A percentile compares a stretch with the other conserved stretches of the same genome.
Conservation (phyloP, 2,888 invertebrate genomes). For the Hyposoter dolosus region DNA sequence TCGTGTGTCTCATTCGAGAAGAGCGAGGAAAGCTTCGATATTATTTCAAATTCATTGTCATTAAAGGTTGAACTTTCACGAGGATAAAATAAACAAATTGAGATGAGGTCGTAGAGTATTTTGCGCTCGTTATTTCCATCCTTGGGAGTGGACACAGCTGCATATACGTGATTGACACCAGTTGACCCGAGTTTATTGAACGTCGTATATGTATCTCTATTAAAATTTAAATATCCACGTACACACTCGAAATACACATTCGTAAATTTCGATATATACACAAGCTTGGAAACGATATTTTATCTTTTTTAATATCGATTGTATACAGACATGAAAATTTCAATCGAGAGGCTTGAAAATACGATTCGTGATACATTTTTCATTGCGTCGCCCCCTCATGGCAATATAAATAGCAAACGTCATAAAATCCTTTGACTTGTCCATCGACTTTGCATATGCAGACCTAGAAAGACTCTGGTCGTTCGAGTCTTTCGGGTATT, state of each 20-base stretch:
- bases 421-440: conserved; percentile 46
- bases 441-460: conserved; percentile 37
- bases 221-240: neutral
- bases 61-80: neutral
- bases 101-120: conserved; percentile 37
- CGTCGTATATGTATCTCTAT: conserved; percentile 65
- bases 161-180: conserved; percentile 77
- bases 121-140: conserved; percentile 57
- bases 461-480: conserved; percentile 31
- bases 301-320: neutral
- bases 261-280: neutral
- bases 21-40: neutral
- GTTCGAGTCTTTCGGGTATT: conserved; percentile 60
- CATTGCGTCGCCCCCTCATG: neutral
- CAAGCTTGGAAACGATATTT: neutral
- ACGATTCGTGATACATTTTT: neutral
- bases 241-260: neutral
- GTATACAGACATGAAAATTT: neutral
- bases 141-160: conserved; percentile 76
- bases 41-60: neutral
- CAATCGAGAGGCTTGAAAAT: neutral
- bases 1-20: neutral
- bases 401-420: neutral
- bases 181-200: conserved; percentile 80
- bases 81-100: conserved; percentile 9